Evolutionary conservation across 2,797 vertebrate species (phyloP).

Genomic region (Danio jaintianensis): DNA sequence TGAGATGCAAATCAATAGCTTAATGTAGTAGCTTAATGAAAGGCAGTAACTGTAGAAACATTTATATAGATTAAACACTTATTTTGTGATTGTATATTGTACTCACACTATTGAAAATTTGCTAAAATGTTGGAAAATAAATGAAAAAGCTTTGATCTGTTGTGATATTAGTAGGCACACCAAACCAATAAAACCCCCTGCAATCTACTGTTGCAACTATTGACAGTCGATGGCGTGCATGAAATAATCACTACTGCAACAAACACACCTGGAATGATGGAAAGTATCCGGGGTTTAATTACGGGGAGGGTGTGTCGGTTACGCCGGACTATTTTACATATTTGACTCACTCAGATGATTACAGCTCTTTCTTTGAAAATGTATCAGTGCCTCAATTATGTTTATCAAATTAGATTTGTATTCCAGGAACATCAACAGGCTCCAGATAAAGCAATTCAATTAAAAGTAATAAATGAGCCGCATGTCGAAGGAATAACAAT

Average conservation of each 20-base stretch:
- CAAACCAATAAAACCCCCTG: no score
- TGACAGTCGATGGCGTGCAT: background rate
- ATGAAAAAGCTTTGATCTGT: no score
- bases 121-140: no score
- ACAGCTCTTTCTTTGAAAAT: slow-evolving; percentile 24
- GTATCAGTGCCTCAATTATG: slow-evolving; percentile 30
- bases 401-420: slow-evolving; percentile 49
- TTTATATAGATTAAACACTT: no score
- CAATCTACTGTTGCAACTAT: slow-evolving; percentile 6
- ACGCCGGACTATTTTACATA: slow-evolving; percentile 25
- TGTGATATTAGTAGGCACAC: no score
- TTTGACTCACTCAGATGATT: slow-evolving; percentile 37
- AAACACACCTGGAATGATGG: background rate
- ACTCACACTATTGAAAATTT: no score
- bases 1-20: no score
- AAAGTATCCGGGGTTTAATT: slow-evolving; percentile 31
- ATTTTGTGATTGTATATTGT: no score
- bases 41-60: no score
- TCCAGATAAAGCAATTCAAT: slow-evolving; percentile 52
- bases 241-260: slow-evolving; percentile 7
- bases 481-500: slow-evolving; percentile 40
- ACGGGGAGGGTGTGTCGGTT: background rate
- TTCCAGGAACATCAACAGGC: slow-evolving; percentile 44
- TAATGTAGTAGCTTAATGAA: no score
- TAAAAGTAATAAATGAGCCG: slow-evolving; percentile 46